phyloP scores from a whole-genome alignment of 2,797 vertebrate species.

The Clarias fuscus region DNA sequence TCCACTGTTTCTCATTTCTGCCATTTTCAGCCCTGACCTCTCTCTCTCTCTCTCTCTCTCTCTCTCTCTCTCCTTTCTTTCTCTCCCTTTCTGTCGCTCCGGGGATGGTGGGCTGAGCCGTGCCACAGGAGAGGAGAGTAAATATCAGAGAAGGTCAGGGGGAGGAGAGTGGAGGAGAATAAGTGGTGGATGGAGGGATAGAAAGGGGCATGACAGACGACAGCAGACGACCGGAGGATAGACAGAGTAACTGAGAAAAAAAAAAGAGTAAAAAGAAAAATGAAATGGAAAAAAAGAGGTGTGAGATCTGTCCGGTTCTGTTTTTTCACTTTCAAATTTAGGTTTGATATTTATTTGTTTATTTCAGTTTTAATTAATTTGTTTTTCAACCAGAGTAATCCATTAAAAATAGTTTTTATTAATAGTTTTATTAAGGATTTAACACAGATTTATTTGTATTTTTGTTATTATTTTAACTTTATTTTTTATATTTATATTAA shows the following conservation, averaged over 20 bases:
- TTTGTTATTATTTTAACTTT: too few species aligned
- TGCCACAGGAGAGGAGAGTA: slow-evolving; percentile 76
- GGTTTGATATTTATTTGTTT: not conserved
- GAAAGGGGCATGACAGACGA: slow-evolving; percentile 48
- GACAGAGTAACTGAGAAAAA: not conserved
- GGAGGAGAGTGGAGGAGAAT: slow-evolving; percentile 51
- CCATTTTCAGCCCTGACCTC: not conserved
- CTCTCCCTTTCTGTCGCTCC: slow-evolving; percentile 26
- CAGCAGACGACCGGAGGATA: slow-evolving; percentile 53
- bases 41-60: not conserved
- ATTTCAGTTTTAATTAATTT: not conserved
- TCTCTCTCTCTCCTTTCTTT: slow-evolving; percentile 26
- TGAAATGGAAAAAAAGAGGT: not conserved
- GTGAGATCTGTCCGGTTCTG: too few species aligned
- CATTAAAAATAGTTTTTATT: too few species aligned
- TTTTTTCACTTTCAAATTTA: not conserved
- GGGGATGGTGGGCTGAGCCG: slow-evolving; percentile 50
- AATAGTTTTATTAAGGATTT: too few species aligned
- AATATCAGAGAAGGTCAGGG: slow-evolving; percentile 81
- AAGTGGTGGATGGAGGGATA: slow-evolving; percentile 57
- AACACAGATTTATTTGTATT: too few species aligned
- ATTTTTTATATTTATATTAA: too few species aligned
- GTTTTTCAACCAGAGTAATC: not conserved
- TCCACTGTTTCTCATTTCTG: slow-evolving; percentile 30
- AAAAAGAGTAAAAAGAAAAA: not conserved